Percentiles rank a stretch among this genome's conserved stretches.
Evolutionary conservation across 2,113 vertebrate species (phyloP).

Genomic region (Corynorhinus townsendii): DNA sequence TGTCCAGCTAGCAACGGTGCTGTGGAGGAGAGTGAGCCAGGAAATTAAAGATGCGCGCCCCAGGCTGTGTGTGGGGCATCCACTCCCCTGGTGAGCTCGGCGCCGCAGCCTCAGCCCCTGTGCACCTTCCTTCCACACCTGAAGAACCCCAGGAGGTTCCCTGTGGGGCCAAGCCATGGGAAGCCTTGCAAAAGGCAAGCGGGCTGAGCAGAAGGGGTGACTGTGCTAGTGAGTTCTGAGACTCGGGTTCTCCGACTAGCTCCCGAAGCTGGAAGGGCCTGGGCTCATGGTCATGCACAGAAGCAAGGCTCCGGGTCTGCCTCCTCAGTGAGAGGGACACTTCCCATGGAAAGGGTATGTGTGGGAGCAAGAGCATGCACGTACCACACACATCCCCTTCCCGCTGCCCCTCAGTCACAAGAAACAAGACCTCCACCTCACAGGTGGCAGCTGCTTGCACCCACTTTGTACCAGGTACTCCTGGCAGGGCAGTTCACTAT

Average conservation of each 20-base stretch:
- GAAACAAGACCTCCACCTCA: background rate
- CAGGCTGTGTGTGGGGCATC: background rate
- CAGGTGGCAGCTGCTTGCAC: background rate
- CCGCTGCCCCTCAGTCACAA: fast-evolving
- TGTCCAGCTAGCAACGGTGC: background rate
- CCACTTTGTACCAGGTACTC: background rate
- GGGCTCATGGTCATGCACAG: background rate
- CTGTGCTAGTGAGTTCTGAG: no score
- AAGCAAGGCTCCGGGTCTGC: background rate
- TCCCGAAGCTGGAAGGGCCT: background rate
- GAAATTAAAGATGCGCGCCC: fast-evolving
- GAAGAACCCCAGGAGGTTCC: background rate
- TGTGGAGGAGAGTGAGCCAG: background rate
- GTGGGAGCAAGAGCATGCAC: fast-evolving
- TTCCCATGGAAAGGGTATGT: background rate
- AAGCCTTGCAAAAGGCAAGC: background rate
- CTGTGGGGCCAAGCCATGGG: background rate
- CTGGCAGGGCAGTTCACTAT: background rate
- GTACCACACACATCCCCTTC: no score
- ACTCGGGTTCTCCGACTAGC: background rate
- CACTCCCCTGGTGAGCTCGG: background rate
- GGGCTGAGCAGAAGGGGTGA: background rate
- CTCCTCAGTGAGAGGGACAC: background rate
- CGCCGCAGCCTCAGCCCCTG: background rate
- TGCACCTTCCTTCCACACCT: background rate